Base-by-base conservation (phyloP, 2,797 vertebrate species). In the Perodicticus potto region DNA sequence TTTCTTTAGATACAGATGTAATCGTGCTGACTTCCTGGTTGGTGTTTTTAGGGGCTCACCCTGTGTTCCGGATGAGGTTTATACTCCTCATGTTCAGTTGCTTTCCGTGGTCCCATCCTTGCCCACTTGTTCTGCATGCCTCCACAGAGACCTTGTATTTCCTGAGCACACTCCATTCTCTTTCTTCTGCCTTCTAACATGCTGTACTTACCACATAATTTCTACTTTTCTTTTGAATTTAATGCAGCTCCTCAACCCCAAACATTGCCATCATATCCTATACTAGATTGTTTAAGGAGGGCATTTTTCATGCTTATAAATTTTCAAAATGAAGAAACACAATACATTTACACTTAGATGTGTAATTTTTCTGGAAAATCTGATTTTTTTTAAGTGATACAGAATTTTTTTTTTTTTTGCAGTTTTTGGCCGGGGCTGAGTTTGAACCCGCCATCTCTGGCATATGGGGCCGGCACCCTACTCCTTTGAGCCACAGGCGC, bases 321-420 rank as follows among this genome's bases (percentile, higher is more conserved):
- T 92, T 92, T 78, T 70, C 86, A 59, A 93, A 95, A 29, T 94
- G 14, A 70, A 23, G 29, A 82, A 87, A 40, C 16, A 87, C 94
- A n/a, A 6, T 93, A 84, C 0, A 61, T 74, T 85, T 88, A 22
- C 20, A 77, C 37, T 16, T 92, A 80, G 22, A 73, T 86, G 0
- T 86, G 11, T 74, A 86, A 80, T 93, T 92, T 93, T 4, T n/a
- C n/a, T 85, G 69, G 29, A 59, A 90, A 61, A 82, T 70, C 13
- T 85, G 5, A 86, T 10, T 40, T 74, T 81, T 85, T 61, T 59
- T 65, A 93, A 86, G 14, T 72, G 53, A 32, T n/a, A 5, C 7
- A 40, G 40, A 40, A 40, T 40, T 40, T 40, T 40, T 40, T 40
- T 40, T 40, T 40, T 40, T 40, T 40, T 40, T 3, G 40, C 40